phyloP scores from a whole-genome alignment of 2,797 vertebrate genomes.

The Phaenicophaeus curvirostris region DNA sequence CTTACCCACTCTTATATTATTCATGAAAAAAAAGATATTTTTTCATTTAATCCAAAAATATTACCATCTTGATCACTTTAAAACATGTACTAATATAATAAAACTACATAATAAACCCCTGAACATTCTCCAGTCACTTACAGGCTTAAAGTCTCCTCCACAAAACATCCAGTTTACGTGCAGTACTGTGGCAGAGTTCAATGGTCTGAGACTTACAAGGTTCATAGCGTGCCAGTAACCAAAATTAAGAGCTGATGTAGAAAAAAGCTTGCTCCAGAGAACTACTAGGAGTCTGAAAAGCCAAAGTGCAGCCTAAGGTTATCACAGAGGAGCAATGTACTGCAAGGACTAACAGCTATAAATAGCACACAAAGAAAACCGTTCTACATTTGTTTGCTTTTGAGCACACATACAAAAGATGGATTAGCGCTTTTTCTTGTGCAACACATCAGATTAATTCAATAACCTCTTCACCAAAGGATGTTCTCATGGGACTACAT shows the following conservation, averaged over 20 bases:
- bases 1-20: neutral
- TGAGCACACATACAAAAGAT: neutral
- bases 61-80: neutral
- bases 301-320: conserved; percentile 43
- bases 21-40: neutral
- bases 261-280: neutral
- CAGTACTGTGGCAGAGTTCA: neutral
- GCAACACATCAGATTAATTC: conserved; percentile 2
- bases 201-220: neutral
- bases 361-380: conserved; percentile 36
- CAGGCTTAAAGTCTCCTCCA: neutral
- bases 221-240: neutral
- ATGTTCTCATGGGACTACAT: neutral
- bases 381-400: conserved; percentile 22
- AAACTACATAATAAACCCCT: neutral
- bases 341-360: neutral
- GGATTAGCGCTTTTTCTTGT: conserved; percentile 2
- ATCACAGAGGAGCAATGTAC: neutral
- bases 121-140: neutral
- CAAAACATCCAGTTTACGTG: neutral
- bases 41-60: neutral
- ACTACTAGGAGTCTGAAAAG: conserved; percentile 32
- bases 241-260: neutral
- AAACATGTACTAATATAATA: neutral
- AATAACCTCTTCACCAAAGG: neutral